Percentiles rank a stretch among this genome's conserved stretches.
These are phyloP conservation scores for Brachyptera risi DNA, from an alignment of 2,888 invertebrate genomes.

Conservation along the genomic window DNA sequence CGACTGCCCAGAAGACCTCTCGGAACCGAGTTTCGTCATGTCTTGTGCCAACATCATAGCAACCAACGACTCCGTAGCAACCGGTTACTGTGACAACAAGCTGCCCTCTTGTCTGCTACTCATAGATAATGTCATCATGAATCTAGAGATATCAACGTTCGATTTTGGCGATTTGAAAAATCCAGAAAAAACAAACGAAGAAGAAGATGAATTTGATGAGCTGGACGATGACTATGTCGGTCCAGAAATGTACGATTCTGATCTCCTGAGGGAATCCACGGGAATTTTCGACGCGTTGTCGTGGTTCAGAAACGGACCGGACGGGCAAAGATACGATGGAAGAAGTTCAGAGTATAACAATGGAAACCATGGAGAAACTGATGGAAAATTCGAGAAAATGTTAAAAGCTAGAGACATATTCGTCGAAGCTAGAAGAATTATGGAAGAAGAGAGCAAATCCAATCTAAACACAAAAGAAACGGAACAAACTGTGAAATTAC, in stretches of 20 bases:
- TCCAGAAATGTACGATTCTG: conserved; percentile 1
- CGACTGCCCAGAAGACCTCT: conserved; percentile 14
- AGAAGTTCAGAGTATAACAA: neutral
- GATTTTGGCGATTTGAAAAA: conserved; percentile 1
- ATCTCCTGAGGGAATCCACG: conserved; percentile 1
- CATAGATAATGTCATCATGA: neutral
- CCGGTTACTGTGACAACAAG: neutral
- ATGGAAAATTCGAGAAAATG: too few species aligned
- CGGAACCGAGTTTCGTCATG: conserved; percentile 5
- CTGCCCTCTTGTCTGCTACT: neutral
- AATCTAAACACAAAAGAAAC: neutral
- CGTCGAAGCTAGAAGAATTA: neutral
- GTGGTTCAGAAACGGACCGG: neutral
- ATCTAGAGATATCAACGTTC: neutral
- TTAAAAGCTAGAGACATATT: too few species aligned
- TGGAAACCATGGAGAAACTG: too few species aligned
- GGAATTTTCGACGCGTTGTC: neutral
- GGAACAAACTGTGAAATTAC: neutral
- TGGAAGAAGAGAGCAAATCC: neutral
- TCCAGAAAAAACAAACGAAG: neutral
- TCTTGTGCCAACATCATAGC: conserved; percentile 1
- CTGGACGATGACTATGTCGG: neutral
- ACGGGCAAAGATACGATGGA: neutral
- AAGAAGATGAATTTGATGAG: neutral
- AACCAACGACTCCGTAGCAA: neutral